phyloP scores from a whole-genome alignment of 2,113 vertebrate species.

The Phaethon lepturus region DNA sequence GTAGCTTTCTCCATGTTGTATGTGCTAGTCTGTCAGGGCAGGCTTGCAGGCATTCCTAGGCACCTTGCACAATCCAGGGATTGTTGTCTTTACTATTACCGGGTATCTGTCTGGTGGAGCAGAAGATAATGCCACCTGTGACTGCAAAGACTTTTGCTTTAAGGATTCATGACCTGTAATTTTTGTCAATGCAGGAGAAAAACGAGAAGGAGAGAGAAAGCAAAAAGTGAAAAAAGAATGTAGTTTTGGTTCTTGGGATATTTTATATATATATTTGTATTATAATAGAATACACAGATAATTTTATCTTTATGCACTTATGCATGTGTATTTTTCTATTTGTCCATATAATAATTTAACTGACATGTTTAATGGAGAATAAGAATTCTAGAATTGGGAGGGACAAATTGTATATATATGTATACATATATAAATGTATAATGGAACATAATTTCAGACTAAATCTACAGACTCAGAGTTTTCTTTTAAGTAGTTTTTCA shows the following conservation, averaged over 20 bases:
- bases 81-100: neutral
- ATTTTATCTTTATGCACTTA: neutral
- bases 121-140: neutral
- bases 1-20: neutral
- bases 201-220: neutral
- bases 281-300: neutral
- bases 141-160: neutral
- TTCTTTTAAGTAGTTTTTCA: constrained; percentile 14
- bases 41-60: neutral
- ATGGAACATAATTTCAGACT: neutral
- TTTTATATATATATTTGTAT: neutral
- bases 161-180: neutral
- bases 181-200: neutral
- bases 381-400: neutral
- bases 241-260: neutral
- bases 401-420: neutral
- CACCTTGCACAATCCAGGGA: neutral
- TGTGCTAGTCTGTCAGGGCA: neutral
- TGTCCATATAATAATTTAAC: neutral
- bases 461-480: neutral
- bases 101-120: neutral
- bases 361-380: neutral
- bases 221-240: neutral
- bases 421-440: neutral
- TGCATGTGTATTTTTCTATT: neutral